These are phyloP conservation scores for Phortica magna DNA, from an alignment of 2,888 invertebrate genomes.

Conservation along the genomic window DNA sequence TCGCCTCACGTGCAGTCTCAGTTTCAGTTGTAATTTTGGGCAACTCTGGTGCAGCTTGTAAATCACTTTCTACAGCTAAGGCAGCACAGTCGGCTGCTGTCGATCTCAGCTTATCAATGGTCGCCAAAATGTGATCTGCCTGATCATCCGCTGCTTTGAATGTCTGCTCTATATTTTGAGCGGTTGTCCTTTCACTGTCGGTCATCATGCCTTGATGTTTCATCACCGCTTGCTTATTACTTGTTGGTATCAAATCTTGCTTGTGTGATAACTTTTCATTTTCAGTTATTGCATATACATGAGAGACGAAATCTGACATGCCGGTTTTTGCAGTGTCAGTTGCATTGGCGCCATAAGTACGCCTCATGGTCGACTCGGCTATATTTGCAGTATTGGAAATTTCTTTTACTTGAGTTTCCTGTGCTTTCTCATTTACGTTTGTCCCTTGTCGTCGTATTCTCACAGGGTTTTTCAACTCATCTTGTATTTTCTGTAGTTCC, in stretches of 20 bases:
- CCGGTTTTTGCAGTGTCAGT: neutral
- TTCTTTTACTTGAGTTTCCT: neutral
- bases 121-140: neutral
- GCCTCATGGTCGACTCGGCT: neutral
- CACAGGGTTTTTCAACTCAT: neutral
- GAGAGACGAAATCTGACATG: neutral
- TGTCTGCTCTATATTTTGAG: neutral
- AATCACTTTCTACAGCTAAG: neutral
- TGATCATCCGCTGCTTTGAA: neutral
- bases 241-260: neutral
- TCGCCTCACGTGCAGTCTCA: slow-evolving; percentile 33
- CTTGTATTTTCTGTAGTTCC: neutral
- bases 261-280: too few relatives aligned
- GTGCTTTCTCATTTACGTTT: neutral
- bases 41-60: neutral
- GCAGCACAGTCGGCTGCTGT: neutral
- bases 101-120: neutral
- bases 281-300: too few relatives aligned
- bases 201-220: neutral
- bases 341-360: neutral
- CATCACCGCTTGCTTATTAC: neutral
- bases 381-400: neutral
- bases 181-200: neutral
- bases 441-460: neutral
- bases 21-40: neutral